Evolutionary conservation across 2,113 vertebrate species (phyloP), one percentile per base, ranked within the genome.

Genomic region (Archilochus colubris): DNA sequence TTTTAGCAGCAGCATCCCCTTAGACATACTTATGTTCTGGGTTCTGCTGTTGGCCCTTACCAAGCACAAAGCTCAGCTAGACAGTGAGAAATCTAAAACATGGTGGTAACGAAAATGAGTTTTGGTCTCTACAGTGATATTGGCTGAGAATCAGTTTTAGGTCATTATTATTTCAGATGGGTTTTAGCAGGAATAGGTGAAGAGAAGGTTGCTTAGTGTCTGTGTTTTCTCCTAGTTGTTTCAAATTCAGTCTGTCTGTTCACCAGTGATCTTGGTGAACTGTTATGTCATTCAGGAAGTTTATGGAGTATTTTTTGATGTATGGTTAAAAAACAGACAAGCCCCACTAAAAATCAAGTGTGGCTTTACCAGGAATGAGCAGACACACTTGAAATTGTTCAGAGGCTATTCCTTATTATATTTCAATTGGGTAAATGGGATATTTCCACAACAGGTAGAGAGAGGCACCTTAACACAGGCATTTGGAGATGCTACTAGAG

Each of bases 261-360:
- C 76, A 54, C 38, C 84, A 63, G 33, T 51, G 9, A 33, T 31
- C 19, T 17, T 79, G 14, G 31, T 63, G 44, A 79, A 62, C 40
- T 73, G 3, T 43, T 84, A n/a, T 61, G 19, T 84, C 22, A 4
- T 43, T 82, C 20, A 40, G 58, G 36, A 93, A 82, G 30, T 30
- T 74, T 54, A 54, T 30, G 14, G 9, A 43, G 17, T 48, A 55
- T 20, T 86, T 86, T 66, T 18, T 70, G 12, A 14, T 27, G 7
- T 82, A 3, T 40, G 14, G 14, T 53, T 59, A 46, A 59, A 87
- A 64, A 27, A 76, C 15, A 12, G 12, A n/a, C 14, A 27, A 13
- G 1, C 10, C 4, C 12, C 4, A 8, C 3, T 2, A 1, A 24
- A 62, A 20, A 24, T 8, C 20, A 18, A 7, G 74, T 54, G 5